Percentiles rank a stretch among this genome's conserved stretches.
phyloP scores from a whole-genome alignment of 2,113 vertebrate species.

The Podilymbus podiceps region DNA sequence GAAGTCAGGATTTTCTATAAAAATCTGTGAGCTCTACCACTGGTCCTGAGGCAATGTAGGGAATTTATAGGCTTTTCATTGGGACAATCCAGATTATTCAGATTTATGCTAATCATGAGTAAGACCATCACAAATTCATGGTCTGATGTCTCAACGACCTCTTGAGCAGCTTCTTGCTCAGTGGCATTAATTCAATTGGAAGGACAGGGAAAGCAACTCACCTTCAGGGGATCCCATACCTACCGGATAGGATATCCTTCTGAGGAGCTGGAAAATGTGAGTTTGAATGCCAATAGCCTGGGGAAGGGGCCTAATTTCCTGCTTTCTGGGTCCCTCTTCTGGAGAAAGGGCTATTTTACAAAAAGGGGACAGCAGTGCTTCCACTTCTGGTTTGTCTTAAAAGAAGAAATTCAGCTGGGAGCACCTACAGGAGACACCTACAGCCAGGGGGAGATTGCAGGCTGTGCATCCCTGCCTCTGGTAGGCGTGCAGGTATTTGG shows the following conservation, averaged over 20 bases:
- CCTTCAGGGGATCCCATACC: neutral
- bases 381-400: neutral
- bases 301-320: neutral
- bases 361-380: neutral
- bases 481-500: neutral
- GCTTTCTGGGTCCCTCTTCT: neutral
- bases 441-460: neutral
- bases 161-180: neutral
- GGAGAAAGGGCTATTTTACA: neutral
- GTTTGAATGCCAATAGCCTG: neutral
- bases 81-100: neutral
- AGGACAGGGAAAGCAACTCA: neutral
- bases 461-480: neutral
- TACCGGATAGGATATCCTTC: neutral
- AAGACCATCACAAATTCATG: neutral
- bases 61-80: neutral
- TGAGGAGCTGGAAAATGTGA: neutral
- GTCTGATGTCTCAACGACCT: neutral
- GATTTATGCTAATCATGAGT: neutral
- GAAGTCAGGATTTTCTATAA: neutral
- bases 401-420: neutral
- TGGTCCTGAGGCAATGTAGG: neutral
- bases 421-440: neutral
- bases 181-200: neutral
- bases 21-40: neutral